A percentile compares a stretch with the other conserved stretches of the same genome.
These are phyloP conservation scores for Orthosia gothica DNA, from an alignment of 2,888 invertebrate species.

Conservation along the genomic window DNA sequence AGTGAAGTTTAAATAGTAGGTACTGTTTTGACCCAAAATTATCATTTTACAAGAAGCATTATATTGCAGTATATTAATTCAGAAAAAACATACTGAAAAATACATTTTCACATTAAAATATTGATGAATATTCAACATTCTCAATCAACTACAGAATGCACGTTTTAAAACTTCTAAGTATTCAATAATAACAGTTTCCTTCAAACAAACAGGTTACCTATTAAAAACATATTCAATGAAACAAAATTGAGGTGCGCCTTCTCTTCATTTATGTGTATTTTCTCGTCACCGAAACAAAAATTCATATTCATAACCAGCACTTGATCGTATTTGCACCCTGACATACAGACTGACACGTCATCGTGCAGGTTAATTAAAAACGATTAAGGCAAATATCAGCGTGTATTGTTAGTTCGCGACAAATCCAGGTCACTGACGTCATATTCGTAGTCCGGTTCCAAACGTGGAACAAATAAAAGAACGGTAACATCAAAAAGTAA, in stretches of 20 bases:
- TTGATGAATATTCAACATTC: slow-evolving; percentile 1
- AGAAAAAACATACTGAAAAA: not conserved
- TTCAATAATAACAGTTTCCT: slow-evolving; percentile 3
- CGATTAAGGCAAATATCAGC: slow-evolving; percentile 58
- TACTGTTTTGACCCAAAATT: too few species aligned
- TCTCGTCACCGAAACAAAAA: slow-evolving; percentile 34
- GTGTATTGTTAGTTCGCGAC: slow-evolving; percentile 64
- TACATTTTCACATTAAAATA: not conserved
- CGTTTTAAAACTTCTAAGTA: slow-evolving; percentile 7
- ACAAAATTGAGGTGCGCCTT: not conserved
- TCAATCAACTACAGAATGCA: not conserved
- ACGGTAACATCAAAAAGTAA: not conserved
- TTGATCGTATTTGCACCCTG: slow-evolving; percentile 63
- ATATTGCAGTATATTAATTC: too few species aligned
- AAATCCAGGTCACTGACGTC: slow-evolving; percentile 67
- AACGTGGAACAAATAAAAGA: slow-evolving; percentile 51
- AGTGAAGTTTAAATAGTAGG: not conserved
- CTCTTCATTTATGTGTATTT: slow-evolving; percentile 11
- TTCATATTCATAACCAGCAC: slow-evolving; percentile 41
- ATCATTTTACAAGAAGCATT: too few species aligned
- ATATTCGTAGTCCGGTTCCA: slow-evolving; percentile 54
- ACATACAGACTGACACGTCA: slow-evolving; percentile 53
- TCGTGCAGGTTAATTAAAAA: slow-evolving; percentile 65
- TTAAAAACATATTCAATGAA: slow-evolving; percentile 1
- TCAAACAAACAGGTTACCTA: not conserved